Evolutionary conservation across 2,888 invertebrate genomes (phyloP).

Genomic region (Antitype chi): DNA sequence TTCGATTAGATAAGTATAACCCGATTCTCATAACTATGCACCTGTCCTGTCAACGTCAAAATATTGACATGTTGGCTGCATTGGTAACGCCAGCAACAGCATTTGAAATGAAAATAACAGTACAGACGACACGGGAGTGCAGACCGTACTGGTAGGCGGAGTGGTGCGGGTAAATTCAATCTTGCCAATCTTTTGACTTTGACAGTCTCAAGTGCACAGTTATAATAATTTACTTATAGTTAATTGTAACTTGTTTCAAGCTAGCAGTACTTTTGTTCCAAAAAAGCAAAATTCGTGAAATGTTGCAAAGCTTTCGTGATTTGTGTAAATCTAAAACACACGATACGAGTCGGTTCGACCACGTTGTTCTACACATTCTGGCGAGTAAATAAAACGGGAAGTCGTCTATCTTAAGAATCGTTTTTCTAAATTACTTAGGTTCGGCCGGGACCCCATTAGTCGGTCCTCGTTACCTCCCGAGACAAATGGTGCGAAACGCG

Average conservation of each 20-base stretch:
- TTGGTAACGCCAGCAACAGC: no score
- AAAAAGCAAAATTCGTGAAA: slow-evolving; percentile 22
- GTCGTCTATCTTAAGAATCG: slow-evolving; percentile 74
- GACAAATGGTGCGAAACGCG: slow-evolving; percentile 80
- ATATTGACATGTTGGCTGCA: no score
- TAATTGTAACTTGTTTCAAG: neutral
- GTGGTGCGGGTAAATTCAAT: no score
- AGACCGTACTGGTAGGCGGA: no score
- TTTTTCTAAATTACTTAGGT: slow-evolving; percentile 83
- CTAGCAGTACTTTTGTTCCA: slow-evolving; percentile 10
- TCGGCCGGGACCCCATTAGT: slow-evolving; percentile 78
- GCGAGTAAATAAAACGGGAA: slow-evolving; percentile 67
- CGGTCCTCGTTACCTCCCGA: slow-evolving; percentile 77
- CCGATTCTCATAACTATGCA: no score
- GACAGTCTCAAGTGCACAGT: no score
- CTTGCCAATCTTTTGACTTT: no score
- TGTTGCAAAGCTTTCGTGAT: slow-evolving; percentile 7
- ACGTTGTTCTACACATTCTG: slow-evolving; percentile 48
- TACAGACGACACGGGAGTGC: no score
- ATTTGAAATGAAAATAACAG: no score
- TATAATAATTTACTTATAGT: neutral
- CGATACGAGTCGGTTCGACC: neutral
- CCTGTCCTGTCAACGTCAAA: no score
- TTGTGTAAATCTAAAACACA: slow-evolving; percentile 27
- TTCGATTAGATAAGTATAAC: no score